Conservation (phyloP, 2,888 invertebrate species). For the Zhuqinia jingwanae region DNA sequence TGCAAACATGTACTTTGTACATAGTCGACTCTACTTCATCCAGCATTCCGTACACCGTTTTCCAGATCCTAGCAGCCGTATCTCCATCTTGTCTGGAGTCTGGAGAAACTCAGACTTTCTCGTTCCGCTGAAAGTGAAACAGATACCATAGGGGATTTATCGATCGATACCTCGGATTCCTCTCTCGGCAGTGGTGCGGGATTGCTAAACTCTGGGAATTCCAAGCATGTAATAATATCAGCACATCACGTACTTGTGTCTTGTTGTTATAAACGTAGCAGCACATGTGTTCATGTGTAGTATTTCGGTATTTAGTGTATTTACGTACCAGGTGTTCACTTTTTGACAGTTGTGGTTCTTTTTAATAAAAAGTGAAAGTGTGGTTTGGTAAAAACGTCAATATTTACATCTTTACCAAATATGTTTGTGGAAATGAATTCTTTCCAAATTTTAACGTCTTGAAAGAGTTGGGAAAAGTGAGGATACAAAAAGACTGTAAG, state of each 20-base stretch:
- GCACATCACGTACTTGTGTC: not conserved
- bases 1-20: too few relatives aligned
- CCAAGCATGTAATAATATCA: not conserved
- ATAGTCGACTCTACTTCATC: too few relatives aligned
- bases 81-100: slow-evolving; percentile 70
- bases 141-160: not conserved
- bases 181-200: slow-evolving; percentile 52
- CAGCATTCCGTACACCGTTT: not conserved
- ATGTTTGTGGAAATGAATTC: too few relatives aligned
- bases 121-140: not conserved
- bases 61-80: not conserved
- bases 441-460: not conserved
- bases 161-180: slow-evolving; percentile 45
- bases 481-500: not conserved
- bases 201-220: slow-evolving; percentile 42
- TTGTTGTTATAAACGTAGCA: not conserved
- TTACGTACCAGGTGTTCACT: slow-evolving; percentile 5
- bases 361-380: not conserved
- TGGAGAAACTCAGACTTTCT: slow-evolving; percentile 28
- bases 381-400: not conserved
- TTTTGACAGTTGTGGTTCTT: slow-evolving; percentile 27
- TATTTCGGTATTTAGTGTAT: not conserved
- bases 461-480: too few relatives aligned
- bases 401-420: too few relatives aligned
- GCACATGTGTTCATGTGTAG: not conserved